Evolutionary conservation across 2,888 invertebrate species (phyloP), one percentile per base, ranked within the genome.

Genomic region (Disparrhopalites patrizii): DNA sequence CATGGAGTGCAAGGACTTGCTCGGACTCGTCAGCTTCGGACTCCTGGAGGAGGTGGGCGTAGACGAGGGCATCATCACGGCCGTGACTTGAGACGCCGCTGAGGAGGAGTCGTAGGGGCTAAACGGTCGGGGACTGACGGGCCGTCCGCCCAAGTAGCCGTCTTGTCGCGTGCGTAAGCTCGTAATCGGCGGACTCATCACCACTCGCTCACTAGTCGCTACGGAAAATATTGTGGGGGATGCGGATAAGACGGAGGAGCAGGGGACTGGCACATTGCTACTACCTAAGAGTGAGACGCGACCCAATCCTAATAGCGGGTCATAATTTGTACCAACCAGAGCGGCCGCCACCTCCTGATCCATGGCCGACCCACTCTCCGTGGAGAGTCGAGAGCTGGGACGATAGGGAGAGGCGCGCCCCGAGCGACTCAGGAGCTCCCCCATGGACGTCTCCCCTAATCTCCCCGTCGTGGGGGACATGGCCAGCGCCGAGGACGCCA

Each of bases 371-470:
- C 71, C 70, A 50, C 68, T 40, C 10, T 57, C 57, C 60, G 62
- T 40, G 15, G 86, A 86, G 52, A 86, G 77, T 63, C 86, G 80
- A 13, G 86, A 87, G 73, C 84, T 85, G 1, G 86, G 85, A 75
- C 84, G 82, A 68, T 82, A 80, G 1, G 71, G 69, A 10, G 70
- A 68, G 15, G 68, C 55, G 23, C 56, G 38, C 38, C 70, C 66
- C 52, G 54, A 54, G 8, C 64, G 64, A 5, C 50, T 33, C 20
- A n/a, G 20, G 8, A 2, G 5, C 13, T 50, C 50, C 8, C 18
- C 8, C 7, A 8, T 7, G n/a, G n/a, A n/a, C n/a, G n/a, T n/a
- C n/a, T n/a, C 8, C 15, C 28, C 4, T 20, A 55, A 13, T 3
- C 3, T 5, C 23, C 28, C n/a, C 3, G n/a, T 23, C 23, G 4